These are phyloP conservation scores for Scolopax rusticola DNA, from an alignment of 2,797 vertebrate genomes.

Conservation along the genomic window DNA sequence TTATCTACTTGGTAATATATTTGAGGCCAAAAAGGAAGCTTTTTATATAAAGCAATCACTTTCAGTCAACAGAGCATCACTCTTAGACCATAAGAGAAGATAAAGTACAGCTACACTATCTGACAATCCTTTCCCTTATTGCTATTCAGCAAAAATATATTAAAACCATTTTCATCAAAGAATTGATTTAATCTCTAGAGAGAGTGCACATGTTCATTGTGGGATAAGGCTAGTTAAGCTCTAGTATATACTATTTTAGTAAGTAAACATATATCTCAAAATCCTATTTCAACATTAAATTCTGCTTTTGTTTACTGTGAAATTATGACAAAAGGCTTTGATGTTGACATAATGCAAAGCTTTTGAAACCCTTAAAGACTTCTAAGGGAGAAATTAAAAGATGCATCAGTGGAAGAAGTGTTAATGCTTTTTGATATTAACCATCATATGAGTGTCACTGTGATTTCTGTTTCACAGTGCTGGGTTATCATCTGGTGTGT, in stretches of 20 bases:
- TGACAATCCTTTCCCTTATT: neutral
- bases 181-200: slow-evolving; percentile 36
- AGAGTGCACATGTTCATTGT: neutral
- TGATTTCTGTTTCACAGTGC: neutral
- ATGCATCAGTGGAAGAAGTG: neutral
- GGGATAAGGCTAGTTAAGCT: neutral
- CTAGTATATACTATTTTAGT: neutral
- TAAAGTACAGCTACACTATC: neutral
- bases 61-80: neutral
- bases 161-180: slow-evolving; percentile 49
- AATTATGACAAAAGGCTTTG: neutral
- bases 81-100: neutral
- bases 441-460: neutral
- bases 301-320: neutral
- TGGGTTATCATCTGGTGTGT: neutral
- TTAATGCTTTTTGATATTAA: neutral
- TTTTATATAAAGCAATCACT: neutral
- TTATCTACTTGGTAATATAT: neutral
- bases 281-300: neutral
- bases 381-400: neutral
- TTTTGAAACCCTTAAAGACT: neutral
- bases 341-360: neutral
- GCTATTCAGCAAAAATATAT: slow-evolving; percentile 35
- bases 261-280: neutral
- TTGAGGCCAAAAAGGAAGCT: neutral